These are phyloP conservation scores for Trochalopteron elliotii DNA, from an alignment of 2,113 vertebrate species.

Conservation along the genomic window DNA sequence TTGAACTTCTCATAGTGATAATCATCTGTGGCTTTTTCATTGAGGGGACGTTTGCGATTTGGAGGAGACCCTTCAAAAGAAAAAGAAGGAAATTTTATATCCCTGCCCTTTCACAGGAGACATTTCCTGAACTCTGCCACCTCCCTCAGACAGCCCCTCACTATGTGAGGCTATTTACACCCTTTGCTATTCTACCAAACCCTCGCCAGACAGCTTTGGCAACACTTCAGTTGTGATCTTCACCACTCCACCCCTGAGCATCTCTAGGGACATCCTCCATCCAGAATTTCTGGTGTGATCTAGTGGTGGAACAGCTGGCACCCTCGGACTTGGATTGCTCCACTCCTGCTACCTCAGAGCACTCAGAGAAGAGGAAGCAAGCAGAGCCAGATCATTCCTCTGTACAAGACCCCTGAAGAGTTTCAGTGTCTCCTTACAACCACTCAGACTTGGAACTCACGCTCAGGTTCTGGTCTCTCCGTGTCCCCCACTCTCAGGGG, in stretches of 20 bases:
- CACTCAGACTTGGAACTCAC: constrained; percentile 70
- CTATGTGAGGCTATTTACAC: background rate
- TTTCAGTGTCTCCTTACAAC: background rate
- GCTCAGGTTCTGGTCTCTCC: constrained; percentile 90
- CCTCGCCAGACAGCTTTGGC: background rate
- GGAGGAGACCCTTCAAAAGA: constrained; percentile 79
- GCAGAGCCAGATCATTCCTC: background rate
- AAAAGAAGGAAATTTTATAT: background rate
- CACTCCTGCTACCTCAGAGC: background rate
- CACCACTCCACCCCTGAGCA: background rate
- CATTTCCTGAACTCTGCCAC: background rate
- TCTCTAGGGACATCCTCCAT: background rate
- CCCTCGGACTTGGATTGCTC: background rate
- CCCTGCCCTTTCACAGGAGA: background rate
- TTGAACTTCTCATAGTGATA: constrained; percentile 99
- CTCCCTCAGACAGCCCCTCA: background rate
- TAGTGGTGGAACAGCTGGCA: fast-evolving
- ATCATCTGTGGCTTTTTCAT: constrained; percentile 96
- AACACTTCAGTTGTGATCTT: background rate
- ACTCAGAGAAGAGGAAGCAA: background rate
- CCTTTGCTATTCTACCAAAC: background rate
- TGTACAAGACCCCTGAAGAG: background rate
- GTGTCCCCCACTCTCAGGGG: constrained; percentile 94
- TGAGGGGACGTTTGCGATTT: constrained; percentile 92
- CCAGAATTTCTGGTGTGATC: background rate